Percentiles rank a stretch among this genome's conserved stretches.
These are phyloP conservation scores for Rhinichthys klamathensis DNA, from an alignment of 2,113 vertebrate species.

Conservation along the genomic window DNA sequence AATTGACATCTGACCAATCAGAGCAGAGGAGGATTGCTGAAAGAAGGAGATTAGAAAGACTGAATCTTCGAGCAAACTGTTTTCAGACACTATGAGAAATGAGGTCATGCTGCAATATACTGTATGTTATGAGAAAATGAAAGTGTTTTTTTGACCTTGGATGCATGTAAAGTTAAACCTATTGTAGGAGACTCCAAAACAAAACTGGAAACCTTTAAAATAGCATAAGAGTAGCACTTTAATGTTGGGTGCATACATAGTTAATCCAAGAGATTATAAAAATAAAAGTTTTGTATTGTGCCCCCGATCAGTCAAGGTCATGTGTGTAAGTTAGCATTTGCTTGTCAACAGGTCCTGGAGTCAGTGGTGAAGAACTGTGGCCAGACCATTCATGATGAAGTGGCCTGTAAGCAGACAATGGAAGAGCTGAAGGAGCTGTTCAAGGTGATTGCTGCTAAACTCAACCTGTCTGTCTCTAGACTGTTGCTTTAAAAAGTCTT, in stretches of 20 bases:
- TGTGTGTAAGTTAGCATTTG: neutral
- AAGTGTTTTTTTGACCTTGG: too few relatives aligned
- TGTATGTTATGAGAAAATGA: too few relatives aligned
- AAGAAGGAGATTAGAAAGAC: too few relatives aligned
- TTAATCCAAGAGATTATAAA: neutral
- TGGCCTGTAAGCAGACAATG: conserved; percentile 97
- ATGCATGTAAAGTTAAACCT: too few relatives aligned
- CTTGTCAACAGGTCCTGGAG: conserved; percentile 87
- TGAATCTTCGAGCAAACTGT: too few relatives aligned
- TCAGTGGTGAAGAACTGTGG: conserved; percentile 99
- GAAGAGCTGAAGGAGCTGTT: conserved; percentile 96
- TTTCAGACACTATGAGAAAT: too few relatives aligned
- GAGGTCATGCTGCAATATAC: too few relatives aligned
- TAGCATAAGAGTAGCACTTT: too few relatives aligned
- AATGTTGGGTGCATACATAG: neutral
- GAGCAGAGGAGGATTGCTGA: too few relatives aligned
- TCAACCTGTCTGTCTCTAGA: neutral
- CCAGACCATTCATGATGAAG: conserved; percentile 94
- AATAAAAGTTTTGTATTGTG: neutral
- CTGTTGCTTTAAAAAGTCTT: conserved; percentile 1
- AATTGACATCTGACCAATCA: too few relatives aligned
- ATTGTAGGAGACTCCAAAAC: too few relatives aligned
- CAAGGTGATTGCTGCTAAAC: conserved; percentile 78
- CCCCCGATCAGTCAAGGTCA: neutral
- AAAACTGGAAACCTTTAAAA: too few relatives aligned